Evolutionary conservation across 2,797 vertebrate genomes (phyloP), one percentile per base, ranked within the genome.

Genomic region (Alectoris magna): DNA sequence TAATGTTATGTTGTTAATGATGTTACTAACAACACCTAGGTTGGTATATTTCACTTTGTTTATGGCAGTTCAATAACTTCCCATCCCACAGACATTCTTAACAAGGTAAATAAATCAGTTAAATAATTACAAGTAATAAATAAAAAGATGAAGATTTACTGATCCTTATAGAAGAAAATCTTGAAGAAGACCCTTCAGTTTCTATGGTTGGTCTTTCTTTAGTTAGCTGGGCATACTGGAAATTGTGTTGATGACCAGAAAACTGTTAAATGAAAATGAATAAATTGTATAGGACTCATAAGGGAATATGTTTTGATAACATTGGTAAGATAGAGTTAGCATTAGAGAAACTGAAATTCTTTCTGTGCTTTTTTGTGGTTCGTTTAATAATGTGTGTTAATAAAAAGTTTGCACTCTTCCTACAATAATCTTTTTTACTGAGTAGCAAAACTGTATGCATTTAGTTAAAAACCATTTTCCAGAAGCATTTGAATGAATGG

Each of bases 401-500:
- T 93, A 85, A 94, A 94, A 90, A 36, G 27, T 75, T 88, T 89
- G n/a, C 48, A n/a, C 29, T 84, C 38, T 90, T 90, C 83, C 80
- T 11, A 89, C 70, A 89, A 75, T n/a, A 60, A 87, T 70, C 51
- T 46, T 78, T 78, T 63, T 84, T 86, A 73, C 21, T 55, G 39
- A 68, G 17, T 34, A 84, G 76, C 56, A 81, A 66, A 95, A 95
- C 72, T 36, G 49, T 7, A 9, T 55, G 38, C n/a, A 17, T 89
- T 94, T 85, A 70, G 73, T 89, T 89, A 84, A 91, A 91, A 63
- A 27, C 39, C 69, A n/a, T 73, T 87, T 94, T 91, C 88, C 66
- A 91, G 95, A 94, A 93, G 46, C 44, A 14, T 72, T 58, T 67
- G 63, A 81, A 63, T 95, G 72, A 90, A 84, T 83, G 79, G 73